Conservation (phyloP, 92 coral and sea anemone species). For the Nematostella vectensis region DNA sequence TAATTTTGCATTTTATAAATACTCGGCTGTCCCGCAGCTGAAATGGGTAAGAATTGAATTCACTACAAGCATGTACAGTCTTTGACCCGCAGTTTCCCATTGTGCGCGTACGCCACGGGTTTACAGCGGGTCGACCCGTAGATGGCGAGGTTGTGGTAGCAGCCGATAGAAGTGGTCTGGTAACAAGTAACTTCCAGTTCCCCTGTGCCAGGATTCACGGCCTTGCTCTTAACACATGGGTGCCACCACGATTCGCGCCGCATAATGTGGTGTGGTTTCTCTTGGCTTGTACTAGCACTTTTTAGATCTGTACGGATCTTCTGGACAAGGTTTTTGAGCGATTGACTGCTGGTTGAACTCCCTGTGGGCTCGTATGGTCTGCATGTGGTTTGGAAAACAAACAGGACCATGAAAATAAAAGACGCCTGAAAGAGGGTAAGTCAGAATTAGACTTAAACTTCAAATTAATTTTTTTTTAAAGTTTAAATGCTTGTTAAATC, state of each 20-base stretch:
- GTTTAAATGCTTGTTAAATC: no score
- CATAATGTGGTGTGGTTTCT: no score
- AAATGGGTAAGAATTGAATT: no score
- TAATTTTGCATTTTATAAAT: no score
- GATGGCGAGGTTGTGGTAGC: neutral
- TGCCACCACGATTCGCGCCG: no score
- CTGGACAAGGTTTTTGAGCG: neutral
- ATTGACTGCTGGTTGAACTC: neutral
- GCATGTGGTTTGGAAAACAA: neutral
- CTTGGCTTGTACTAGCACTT: no score
- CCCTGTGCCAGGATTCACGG: neutral
- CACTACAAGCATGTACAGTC: conserved; percentile 1
- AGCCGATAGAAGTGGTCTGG: neutral
- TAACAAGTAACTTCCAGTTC: neutral
- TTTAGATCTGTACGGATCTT: no score
- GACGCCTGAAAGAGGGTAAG: neutral
- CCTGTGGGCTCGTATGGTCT: neutral
- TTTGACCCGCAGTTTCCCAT: neutral
- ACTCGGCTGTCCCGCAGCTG: no score
- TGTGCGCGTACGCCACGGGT: neutral
- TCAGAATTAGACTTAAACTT: no score
- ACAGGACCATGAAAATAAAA: neutral
- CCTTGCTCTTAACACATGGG: neutral
- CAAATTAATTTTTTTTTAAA: no score
- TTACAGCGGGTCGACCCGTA: neutral